phyloP scores from a whole-genome alignment of 2,797 vertebrate species.

The Antennarius maculatus region DNA sequence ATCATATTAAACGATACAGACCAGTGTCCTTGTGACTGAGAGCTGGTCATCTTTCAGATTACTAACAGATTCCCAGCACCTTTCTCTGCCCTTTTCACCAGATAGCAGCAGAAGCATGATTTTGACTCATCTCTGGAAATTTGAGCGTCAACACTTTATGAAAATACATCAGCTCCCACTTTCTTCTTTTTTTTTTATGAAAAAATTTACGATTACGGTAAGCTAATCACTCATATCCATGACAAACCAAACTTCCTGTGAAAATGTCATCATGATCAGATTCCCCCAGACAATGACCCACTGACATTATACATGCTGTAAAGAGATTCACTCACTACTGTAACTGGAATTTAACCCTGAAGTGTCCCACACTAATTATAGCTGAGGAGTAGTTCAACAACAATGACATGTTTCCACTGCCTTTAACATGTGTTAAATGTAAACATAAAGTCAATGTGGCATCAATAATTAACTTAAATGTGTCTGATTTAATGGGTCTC shows the following conservation, averaged over 20 bases:
- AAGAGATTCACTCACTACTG: slow-evolving; percentile 64
- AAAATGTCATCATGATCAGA: slow-evolving; percentile 49
- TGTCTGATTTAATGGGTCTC: slow-evolving; percentile 52
- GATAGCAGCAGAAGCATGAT: slow-evolving; percentile 44
- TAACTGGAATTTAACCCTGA: slow-evolving; percentile 66
- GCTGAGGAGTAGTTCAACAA: slow-evolving; percentile 47
- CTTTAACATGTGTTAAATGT: slow-evolving; percentile 1
- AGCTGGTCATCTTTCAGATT: slow-evolving; percentile 26
- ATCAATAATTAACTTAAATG: slow-evolving; percentile 32
- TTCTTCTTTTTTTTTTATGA: slow-evolving; percentile 29
- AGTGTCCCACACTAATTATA: slow-evolving; percentile 57
- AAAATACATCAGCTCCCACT: slow-evolving; percentile 49
- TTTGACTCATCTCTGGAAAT: slow-evolving; percentile 53
- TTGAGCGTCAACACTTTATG: slow-evolving; percentile 52
- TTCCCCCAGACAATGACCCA: slow-evolving; percentile 54
- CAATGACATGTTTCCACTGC: slow-evolving; percentile 14
- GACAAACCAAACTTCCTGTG: slow-evolving; percentile 57
- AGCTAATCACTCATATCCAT: slow-evolving; percentile 48
- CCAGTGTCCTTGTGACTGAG: slow-evolving; percentile 1
- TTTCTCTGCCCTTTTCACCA: slow-evolving; percentile 21
- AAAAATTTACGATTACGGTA: background rate
- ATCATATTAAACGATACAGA: slow-evolving; percentile 6
- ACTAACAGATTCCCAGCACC: slow-evolving; percentile 8
- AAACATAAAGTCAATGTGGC: slow-evolving; percentile 22
- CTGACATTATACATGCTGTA: slow-evolving; percentile 42